Percentiles rank a stretch among this genome's conserved stretches.
phyloP scores from a whole-genome alignment of 2,888 invertebrate species.

The Bombylius major region DNA sequence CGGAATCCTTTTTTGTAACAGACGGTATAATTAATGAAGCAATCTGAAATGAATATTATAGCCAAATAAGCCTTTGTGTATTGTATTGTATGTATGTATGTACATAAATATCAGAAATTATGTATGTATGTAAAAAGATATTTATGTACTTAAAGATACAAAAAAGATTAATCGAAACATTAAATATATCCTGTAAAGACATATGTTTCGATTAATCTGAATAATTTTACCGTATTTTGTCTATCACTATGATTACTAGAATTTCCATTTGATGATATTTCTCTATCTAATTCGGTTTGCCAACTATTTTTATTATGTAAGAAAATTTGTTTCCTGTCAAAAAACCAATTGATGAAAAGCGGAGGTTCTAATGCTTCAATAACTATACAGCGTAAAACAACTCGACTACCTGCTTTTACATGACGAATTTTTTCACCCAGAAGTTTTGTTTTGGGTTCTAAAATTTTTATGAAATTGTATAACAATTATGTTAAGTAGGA shows the following conservation, averaged over 20 bases:
- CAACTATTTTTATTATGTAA: constrained; percentile 35
- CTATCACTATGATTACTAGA: constrained; percentile 30
- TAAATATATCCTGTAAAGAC: too few species aligned
- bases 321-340: constrained; percentile 40
- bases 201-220: too few species aligned
- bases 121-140: background rate
- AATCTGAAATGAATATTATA: constrained; percentile 24
- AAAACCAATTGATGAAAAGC: constrained; percentile 91
- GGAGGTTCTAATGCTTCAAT: constrained; percentile 83
- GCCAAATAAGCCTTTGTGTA: background rate
- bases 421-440: constrained; percentile 78
- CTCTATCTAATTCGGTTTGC: constrained; percentile 36
- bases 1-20: constrained; percentile 35
- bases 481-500: background rate
- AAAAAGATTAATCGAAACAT: background rate
- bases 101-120: background rate
- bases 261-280: constrained; percentile 25
- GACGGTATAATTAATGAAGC: constrained; percentile 36
- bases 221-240: constrained; percentile 31
- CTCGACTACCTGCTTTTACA: constrained; percentile 82
- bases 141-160: background rate
- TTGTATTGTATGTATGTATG: background rate
- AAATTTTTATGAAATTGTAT: background rate
- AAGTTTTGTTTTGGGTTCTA: constrained; percentile 86
- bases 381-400: constrained; percentile 79